phyloP scores from a whole-genome alignment of 2,113 vertebrate genomes.

The Gavia stellata region DNA sequence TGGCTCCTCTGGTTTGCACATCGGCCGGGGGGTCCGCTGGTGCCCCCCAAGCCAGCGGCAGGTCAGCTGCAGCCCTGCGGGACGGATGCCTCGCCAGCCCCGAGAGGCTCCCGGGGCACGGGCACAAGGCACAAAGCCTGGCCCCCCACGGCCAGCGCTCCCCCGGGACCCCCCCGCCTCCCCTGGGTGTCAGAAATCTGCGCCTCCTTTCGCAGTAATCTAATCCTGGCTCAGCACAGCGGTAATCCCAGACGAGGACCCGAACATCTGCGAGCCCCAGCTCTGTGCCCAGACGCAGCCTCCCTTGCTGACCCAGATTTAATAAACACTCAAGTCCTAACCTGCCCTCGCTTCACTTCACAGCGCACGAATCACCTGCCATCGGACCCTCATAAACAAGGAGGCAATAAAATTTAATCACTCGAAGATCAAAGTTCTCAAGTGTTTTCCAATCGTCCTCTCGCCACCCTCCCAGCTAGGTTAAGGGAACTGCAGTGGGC shows the following conservation, averaged over 20 bases:
- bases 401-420: neutral
- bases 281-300: neutral
- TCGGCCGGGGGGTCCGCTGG: accelerated
- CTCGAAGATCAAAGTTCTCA: neutral
- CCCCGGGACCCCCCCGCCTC: neutral
- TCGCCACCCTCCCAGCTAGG: neutral
- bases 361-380: accelerated
- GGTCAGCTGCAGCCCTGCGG: neutral
- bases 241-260: neutral
- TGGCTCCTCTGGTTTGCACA: neutral
- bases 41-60: neutral
- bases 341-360: neutral
- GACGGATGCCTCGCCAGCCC: neutral
- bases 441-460: neutral
- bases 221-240: neutral
- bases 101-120: neutral
- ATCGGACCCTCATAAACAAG: accelerated
- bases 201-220: accelerated
- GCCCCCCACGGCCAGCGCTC: accelerated
- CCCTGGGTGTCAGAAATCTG: neutral
- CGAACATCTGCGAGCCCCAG: neutral
- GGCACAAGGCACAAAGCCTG: neutral
- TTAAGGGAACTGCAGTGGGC: neutral
- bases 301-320: neutral
- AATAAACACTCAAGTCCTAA: accelerated